These are phyloP conservation scores for Smutsia gigantea DNA, from an alignment of 2,797 vertebrate species.

Conservation along the genomic window DNA sequence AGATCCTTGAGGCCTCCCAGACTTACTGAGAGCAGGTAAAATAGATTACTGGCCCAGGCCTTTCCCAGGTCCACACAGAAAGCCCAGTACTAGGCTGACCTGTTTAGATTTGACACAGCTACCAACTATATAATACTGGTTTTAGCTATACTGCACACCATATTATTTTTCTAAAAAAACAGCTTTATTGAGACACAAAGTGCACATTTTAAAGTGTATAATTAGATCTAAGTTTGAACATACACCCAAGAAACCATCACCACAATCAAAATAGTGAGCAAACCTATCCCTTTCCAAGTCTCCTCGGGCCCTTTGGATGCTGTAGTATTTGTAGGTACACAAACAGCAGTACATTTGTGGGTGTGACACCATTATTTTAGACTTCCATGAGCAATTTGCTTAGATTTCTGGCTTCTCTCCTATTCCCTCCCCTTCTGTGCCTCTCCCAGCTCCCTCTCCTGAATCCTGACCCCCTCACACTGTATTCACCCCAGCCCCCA, in stretches of 20 bases:
- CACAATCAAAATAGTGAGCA: not conserved
- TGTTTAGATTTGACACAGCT: not conserved
- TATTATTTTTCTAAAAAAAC: not conserved
- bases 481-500: no score
- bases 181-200: not conserved
- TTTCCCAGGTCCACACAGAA: not conserved
- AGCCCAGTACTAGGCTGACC: not conserved
- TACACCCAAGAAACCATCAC: not conserved
- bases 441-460: no score
- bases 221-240: not conserved
- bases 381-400: not conserved
- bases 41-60: not conserved
- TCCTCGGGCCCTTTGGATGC: not conserved
- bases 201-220: not conserved
- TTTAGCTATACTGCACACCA: not conserved
- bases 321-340: not conserved
- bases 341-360: not conserved
- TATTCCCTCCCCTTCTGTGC: not conserved
- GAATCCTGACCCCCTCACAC: not conserved
- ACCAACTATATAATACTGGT: rapidly evolving
- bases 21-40: no score
- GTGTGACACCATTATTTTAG: not conserved
- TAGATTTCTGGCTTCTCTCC: not conserved
- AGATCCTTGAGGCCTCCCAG: not conserved
- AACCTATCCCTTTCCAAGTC: no score